Percentiles rank a stretch among this genome's conserved stretches.
phyloP scores from a whole-genome alignment of 2,113 vertebrate species.

The Oreochromis niloticus region DNA sequence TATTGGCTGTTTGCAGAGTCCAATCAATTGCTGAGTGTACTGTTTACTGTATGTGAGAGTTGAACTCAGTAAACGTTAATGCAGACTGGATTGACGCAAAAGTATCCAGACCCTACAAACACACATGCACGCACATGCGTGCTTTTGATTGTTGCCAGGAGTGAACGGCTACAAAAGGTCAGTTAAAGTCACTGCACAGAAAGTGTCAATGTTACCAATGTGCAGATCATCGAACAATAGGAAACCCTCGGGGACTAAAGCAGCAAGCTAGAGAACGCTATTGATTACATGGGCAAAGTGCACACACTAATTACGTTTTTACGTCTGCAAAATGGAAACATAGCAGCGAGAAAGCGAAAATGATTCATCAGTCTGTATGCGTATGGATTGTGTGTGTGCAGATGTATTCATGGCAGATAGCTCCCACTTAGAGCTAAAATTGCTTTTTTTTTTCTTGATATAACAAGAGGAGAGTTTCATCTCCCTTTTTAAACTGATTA shows the following conservation, averaged over 20 bases:
- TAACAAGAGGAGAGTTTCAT: slow-evolving; percentile 7
- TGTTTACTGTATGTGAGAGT: slow-evolving; percentile 20
- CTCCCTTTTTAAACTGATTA: slow-evolving; percentile 16
- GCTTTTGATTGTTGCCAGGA: not conserved
- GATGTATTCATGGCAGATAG: not conserved
- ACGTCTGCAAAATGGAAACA: slow-evolving; percentile 40
- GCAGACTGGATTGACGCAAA: slow-evolving; percentile 19
- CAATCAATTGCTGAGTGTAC: slow-evolving; percentile 47
- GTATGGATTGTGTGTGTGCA: not conserved
- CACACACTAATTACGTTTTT: slow-evolving; percentile 49
- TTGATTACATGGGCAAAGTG: slow-evolving; percentile 49
- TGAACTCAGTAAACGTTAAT: slow-evolving; percentile 27
- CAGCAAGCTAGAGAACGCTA: slow-evolving; percentile 42
- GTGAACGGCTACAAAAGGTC: slow-evolving; percentile 21
- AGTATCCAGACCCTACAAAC: not conserved
- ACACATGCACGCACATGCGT: not conserved
- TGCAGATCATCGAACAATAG: slow-evolving; percentile 55
- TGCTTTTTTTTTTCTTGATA: slow-evolving; percentile 31
- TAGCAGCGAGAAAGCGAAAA: slow-evolving; percentile 7
- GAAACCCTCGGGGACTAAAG: slow-evolving; percentile 36
- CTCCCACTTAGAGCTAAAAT: slow-evolving; percentile 22
- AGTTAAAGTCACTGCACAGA: slow-evolving; percentile 46
- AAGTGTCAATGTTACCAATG: slow-evolving; percentile 57
- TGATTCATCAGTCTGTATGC: slow-evolving; percentile 9
- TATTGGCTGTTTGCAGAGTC: slow-evolving; percentile 59